These are phyloP conservation scores for Umimayanthus kanabou DNA, from an alignment of 92 coral and sea anemone genomes.

Conservation along the genomic window DNA sequence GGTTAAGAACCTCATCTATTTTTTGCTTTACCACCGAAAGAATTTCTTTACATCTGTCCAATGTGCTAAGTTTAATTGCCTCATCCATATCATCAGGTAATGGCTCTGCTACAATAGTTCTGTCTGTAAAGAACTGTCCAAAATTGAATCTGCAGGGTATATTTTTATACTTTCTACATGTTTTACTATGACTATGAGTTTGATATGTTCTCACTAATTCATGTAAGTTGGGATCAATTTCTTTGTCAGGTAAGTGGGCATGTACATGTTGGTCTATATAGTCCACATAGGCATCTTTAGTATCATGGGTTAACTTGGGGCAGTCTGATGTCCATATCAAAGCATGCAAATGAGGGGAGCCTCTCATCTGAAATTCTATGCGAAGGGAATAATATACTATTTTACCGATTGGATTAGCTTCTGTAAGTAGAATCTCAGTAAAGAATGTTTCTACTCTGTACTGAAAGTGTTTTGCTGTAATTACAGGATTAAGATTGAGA, in stretches of 20 bases:
- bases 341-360: conserved; percentile 51
- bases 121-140: conserved; percentile 74
- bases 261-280: conserved; percentile 54
- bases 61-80: conserved; percentile 28
- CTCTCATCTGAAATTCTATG: too few relatives aligned
- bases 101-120: conserved; percentile 71
- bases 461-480: conserved; percentile 51
- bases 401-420: too few relatives aligned
- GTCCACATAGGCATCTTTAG: conserved; percentile 32
- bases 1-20: conserved; percentile 41
- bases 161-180: conserved; percentile 74
- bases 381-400: not conserved
- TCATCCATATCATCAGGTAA: conserved; percentile 59
- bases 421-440: not conserved
- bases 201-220: conserved; percentile 59
- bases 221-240: conserved; percentile 45
- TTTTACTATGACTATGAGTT: conserved; percentile 61
- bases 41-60: conserved; percentile 50
- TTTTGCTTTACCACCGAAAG: conserved; percentile 55
- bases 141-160: conserved; percentile 68
- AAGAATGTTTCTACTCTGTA: conserved; percentile 30
- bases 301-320: conserved; percentile 33
- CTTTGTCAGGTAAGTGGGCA: conserved; percentile 52
- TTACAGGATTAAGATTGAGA: conserved; percentile 46
- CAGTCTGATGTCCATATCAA: conserved; percentile 59